phyloP scores from a whole-genome alignment of 2,113 vertebrate genomes.

The Osmerus eperlanus region DNA sequence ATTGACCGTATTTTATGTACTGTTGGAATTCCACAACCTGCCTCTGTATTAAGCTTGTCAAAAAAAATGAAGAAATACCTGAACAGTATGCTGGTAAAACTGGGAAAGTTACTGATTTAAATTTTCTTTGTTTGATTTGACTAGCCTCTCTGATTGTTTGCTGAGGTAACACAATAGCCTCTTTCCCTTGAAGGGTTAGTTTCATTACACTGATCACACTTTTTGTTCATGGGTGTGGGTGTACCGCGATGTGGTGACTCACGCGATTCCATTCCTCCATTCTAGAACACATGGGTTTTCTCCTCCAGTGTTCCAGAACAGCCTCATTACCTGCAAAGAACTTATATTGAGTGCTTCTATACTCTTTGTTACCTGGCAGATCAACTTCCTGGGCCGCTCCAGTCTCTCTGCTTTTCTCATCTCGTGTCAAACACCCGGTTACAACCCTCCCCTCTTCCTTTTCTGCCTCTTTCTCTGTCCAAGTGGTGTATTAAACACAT shows the following conservation, averaged over 20 bases:
- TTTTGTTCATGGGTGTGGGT: constrained; percentile 31
- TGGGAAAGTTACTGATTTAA: constrained; percentile 10
- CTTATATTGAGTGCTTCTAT: too few species aligned
- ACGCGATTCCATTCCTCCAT: too few species aligned
- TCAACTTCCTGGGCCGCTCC: constrained; percentile 1
- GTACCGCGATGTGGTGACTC: background rate
- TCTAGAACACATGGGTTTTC: background rate
- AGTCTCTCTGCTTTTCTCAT: constrained; percentile 54
- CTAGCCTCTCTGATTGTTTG: constrained; percentile 7
- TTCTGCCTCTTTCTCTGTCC: constrained; percentile 29
- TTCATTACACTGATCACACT: constrained; percentile 13
- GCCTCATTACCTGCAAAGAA: constrained; percentile 28
- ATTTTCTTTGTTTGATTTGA: constrained; percentile 21
- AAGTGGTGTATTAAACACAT: constrained; percentile 35
- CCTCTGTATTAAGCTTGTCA: constrained; percentile 12
- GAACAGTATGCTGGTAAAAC: constrained; percentile 10
- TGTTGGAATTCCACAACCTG: constrained; percentile 6
- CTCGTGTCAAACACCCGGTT: constrained; percentile 45
- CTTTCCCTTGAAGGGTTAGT: constrained; percentile 2
- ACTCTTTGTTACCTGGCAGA: constrained; percentile 17
- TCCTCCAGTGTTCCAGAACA: constrained; percentile 30
- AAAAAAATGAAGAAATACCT: constrained; percentile 10
- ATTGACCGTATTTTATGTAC: constrained; percentile 14
- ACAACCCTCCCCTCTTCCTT: constrained; percentile 14
- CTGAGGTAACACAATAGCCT: constrained; percentile 25